Evolutionary conservation across 1,140 invertebrate genomes (phyloP).

Genomic region (Bombus huntii): DNA sequence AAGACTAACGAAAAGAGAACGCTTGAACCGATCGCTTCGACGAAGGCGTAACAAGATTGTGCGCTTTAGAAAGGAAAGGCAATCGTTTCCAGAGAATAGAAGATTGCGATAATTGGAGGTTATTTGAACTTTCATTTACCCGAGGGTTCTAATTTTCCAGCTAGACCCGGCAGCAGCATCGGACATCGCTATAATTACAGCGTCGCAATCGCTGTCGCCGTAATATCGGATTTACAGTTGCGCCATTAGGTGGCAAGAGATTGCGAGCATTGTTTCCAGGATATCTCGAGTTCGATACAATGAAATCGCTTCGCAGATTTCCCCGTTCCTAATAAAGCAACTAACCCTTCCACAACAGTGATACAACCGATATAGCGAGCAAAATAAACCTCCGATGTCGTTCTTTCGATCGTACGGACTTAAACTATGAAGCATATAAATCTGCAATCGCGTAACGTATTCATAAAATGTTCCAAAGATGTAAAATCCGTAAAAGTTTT

Average conservation of each 20-base stretch:
- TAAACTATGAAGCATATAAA: too few relatives aligned
- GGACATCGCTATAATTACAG: constrained; percentile 14
- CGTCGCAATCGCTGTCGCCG: constrained; percentile 17
- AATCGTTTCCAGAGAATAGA: not conserved
- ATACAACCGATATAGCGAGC: too few relatives aligned
- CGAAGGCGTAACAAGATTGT: constrained; percentile 21
- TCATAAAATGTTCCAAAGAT: too few relatives aligned
- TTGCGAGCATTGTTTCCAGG: constrained; percentile 8
- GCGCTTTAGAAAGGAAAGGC: not conserved
- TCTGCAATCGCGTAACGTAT: too few relatives aligned
- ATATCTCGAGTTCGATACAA: not conserved
- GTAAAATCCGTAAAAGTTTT: too few relatives aligned
- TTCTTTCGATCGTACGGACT: not conserved
- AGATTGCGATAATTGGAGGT: constrained; percentile 24
- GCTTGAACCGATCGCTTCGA: not conserved
- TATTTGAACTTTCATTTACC: constrained; percentile 24
- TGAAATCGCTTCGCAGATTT: not conserved
- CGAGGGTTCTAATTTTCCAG: constrained; percentile 28
- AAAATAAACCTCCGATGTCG: not conserved
- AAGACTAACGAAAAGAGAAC: too few relatives aligned
- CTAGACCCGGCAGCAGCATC: not conserved
- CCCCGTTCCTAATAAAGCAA: not conserved
- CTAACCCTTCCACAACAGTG: not conserved
- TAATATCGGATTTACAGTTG: constrained; percentile 37
- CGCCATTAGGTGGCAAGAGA: constrained; percentile 11